Conservation (phyloP, 2,797 vertebrate species). For the Perodicticus potto region DNA sequence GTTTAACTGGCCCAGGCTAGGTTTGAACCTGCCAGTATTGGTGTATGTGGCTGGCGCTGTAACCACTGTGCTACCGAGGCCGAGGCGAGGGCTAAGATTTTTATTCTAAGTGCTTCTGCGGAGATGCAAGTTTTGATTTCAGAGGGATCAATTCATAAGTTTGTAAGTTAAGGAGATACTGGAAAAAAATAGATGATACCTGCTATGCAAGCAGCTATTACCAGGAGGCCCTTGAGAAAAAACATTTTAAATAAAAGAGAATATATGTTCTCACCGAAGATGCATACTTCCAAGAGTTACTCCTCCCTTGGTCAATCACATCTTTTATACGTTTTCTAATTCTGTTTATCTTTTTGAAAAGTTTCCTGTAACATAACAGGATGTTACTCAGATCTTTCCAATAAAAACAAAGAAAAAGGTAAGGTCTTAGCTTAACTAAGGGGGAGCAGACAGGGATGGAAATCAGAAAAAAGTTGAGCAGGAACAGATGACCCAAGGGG, state of each 20-base stretch:
- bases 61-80: too few species aligned
- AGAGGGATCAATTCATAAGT: conserved; percentile 5
- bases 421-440: conserved; percentile 27
- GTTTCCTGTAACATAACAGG: conserved; percentile 65
- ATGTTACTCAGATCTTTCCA: conserved; percentile 74
- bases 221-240: not conserved
- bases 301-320: not conserved
- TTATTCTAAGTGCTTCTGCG: not conserved
- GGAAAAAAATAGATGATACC: not conserved
- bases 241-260: not conserved
- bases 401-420: conserved; percentile 66
- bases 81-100: not conserved
- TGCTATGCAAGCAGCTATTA: not conserved
- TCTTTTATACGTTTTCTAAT: conserved; percentile 24
- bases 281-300: not conserved
- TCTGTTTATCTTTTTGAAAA: conserved; percentile 58
- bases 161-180: not conserved
- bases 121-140: not conserved
- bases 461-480: not conserved
- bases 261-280: not conserved
- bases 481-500: conserved; percentile 43
- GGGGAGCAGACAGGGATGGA: conserved; percentile 44
- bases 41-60: not conserved
- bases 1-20: too few species aligned
- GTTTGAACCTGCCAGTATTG: too few species aligned